These are phyloP conservation scores for Microplitis manilae DNA, from an alignment of 2,888 invertebrate genomes.

Conservation along the genomic window DNA sequence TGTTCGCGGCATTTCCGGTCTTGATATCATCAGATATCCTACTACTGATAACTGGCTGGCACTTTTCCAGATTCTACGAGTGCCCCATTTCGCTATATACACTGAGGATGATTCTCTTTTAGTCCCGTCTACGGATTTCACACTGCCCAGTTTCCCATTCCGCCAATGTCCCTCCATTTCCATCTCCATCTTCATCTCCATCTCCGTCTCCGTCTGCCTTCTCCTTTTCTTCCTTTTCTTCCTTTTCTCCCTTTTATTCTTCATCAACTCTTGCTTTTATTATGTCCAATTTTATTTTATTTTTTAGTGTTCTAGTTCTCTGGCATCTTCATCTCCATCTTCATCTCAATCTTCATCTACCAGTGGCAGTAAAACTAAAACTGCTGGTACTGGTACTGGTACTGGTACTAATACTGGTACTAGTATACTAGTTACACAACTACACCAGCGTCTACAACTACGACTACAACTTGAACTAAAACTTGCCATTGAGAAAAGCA, in stretches of 20 bases:
- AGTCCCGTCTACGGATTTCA: conserved; percentile 44
- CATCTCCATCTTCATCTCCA: background rate
- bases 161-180: background rate
- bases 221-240: background rate
- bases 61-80: conserved; percentile 50
- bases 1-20: conserved; percentile 50
- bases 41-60: conserved; percentile 53
- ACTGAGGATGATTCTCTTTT: conserved; percentile 32
- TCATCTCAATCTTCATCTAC: background rate
- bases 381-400: too few relatives aligned
- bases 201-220: background rate
- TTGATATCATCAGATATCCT: conserved; percentile 52
- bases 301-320: background rate
- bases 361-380: too few relatives aligned
- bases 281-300: conserved; percentile 6
- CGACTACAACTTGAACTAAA: background rate
- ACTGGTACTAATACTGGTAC: background rate
- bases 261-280: background rate
- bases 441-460: background rate
- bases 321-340: conserved; percentile 9
- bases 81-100: conserved; percentile 11
- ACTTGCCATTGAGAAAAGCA: conserved; percentile 8
- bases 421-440: background rate
- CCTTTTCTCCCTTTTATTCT: conserved; percentile 3
- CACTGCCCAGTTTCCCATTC: conserved; percentile 30